Percentiles rank a stretch among this genome's conserved stretches.
Conservation (phyloP, 2,888 invertebrate species). For the Galerucella calmariensis region DNA sequence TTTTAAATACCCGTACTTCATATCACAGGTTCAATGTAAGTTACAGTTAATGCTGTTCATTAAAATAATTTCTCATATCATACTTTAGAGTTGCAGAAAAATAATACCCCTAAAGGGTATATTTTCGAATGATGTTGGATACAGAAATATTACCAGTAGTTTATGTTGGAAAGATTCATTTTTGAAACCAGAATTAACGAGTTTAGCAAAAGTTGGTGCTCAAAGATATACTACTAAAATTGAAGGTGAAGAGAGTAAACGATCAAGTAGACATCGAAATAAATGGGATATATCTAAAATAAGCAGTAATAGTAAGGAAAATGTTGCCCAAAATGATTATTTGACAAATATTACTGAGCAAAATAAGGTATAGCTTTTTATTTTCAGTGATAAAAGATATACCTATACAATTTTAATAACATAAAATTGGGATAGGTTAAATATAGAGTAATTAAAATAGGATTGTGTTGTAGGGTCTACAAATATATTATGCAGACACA, state of each 20-base stretch:
- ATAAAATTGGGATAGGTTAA: no score
- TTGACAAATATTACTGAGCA: not conserved
- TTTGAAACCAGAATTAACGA: not conserved
- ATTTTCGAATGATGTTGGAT: not conserved
- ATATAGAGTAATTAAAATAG: not conserved
- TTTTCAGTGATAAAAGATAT: not conserved
- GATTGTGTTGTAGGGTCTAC: slow-evolving; percentile 7
- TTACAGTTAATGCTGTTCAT: not conserved
- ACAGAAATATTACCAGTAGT: not conserved
- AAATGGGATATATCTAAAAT: not conserved
- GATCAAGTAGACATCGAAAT: not conserved
- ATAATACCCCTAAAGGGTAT: not conserved
- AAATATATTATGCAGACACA: slow-evolving; percentile 19
- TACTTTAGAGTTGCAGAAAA: not conserved
- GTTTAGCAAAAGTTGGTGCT: not conserved
- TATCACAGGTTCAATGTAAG: not conserved
- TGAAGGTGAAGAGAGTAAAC: not conserved
- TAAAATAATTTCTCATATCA: not conserved
- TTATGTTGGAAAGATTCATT: not conserved
- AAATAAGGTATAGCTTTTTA: slow-evolving; percentile 6
- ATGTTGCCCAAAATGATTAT: not conserved
- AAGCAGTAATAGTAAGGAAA: not conserved
- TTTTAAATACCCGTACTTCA: not conserved
- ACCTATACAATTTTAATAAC: no score
- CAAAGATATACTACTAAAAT: not conserved